Base-by-base conservation (phyloP, 2,797 vertebrate genomes). In the Acipenser oxyrinchus region DNA sequence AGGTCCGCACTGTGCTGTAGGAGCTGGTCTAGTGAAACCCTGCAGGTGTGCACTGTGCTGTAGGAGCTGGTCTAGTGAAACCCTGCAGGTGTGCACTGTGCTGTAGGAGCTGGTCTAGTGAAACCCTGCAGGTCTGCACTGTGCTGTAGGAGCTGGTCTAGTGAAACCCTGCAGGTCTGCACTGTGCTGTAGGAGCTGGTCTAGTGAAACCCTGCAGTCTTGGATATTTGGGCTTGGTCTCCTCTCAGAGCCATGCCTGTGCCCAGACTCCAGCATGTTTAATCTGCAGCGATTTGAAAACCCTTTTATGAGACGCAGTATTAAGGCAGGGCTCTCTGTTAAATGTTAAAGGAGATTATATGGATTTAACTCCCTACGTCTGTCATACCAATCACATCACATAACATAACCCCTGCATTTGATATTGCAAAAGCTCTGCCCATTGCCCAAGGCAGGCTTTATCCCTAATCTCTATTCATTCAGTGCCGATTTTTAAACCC, bases 331-430 rank as follows among this genome's bases (percentile, higher is more conserved):
- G 86, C 84, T 84, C 81, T 81, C 76, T 87, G 89, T 90, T 94
- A 92, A 94, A 91, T 86, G 84, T 88, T 84, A 88, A 91, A 92
- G 89, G 83, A 94, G 93, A 94, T 96, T 94, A 95, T 90, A 79
- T 83, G 90, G 92, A 86, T 92, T 94, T 95, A 93, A 92, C 86
- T 89, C 92, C 84, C 81, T 80, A 89, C 76, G 82, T 91, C 89
- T 92, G 89, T 88, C 89, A 89, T 90, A 84, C 86, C 89, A 89
- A 91, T 85, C 89, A 81, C 85, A 91, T 86, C 91, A 92, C 77
- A 81, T 87, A 89, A 90, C 85, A 76, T 72, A 77, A 76, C 71
- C 23, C 74, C 86, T 86, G 87, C 81, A 86, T 91, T 86, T 90
- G 84, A 88, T 87, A 84, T 87, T 82, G 81, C 81, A 85, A 89